These are phyloP conservation scores for Spodoptera picta DNA, from an alignment of 2,888 invertebrate species.

Conservation along the genomic window DNA sequence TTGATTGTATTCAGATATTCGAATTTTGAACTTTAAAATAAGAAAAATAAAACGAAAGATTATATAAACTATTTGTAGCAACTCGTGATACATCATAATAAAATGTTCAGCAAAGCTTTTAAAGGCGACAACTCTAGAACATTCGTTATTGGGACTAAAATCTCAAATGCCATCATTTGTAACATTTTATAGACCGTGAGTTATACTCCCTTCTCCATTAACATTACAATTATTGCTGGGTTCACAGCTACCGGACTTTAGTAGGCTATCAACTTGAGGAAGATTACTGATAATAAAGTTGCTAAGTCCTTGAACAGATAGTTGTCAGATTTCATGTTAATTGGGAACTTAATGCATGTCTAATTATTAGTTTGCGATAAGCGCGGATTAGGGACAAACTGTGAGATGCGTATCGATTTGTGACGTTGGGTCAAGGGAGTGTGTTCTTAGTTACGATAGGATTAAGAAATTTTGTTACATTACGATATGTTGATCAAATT, in stretches of 20 bases:
- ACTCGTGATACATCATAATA: too few species aligned
- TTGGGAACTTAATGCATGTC: slow-evolving; percentile 42
- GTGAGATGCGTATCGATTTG: too few species aligned
- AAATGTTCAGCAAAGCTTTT: background rate
- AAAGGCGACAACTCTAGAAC: background rate
- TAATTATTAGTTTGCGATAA: slow-evolving; percentile 25
- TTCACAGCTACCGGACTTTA: slow-evolving; percentile 36
- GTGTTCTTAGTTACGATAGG: too few species aligned
- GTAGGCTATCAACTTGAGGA: slow-evolving; percentile 43
- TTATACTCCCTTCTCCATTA: slow-evolving; percentile 17
- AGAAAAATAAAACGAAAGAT: background rate
- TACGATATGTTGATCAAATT: too few species aligned
- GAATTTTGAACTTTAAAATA: background rate
- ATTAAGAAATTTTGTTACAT: too few species aligned
- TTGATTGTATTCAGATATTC: too few species aligned
- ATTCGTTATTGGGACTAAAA: background rate
- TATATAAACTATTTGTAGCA: too few species aligned
- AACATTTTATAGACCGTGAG: slow-evolving; percentile 22
- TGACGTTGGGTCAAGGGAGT: too few species aligned
- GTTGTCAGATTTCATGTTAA: slow-evolving; percentile 57
- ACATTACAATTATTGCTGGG: slow-evolving; percentile 39
- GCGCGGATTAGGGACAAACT: slow-evolving; percentile 3
- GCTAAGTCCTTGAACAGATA: slow-evolving; percentile 47
- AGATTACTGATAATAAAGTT: slow-evolving; percentile 57
- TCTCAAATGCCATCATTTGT: slow-evolving; percentile 1